Conservation (phyloP, 2,888 invertebrate genomes). For the Pristionchus mayeri region DNA sequence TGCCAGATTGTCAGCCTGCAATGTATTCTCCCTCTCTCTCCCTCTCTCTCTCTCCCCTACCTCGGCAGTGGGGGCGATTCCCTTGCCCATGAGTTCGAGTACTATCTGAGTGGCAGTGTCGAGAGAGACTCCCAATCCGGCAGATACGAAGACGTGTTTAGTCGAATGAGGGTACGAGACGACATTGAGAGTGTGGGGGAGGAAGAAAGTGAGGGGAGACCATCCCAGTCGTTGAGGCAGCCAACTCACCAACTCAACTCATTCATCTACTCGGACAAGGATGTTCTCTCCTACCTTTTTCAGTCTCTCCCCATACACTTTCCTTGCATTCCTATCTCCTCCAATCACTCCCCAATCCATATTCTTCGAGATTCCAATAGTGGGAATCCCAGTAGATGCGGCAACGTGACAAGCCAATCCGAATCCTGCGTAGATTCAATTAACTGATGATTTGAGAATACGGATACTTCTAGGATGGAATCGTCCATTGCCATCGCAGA, state of each 20-base stretch:
- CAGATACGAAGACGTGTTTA: conserved; percentile 76
- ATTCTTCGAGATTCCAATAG: conserved; percentile 79
- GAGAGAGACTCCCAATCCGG: conserved; percentile 76
- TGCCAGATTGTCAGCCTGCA: conserved; percentile 28
- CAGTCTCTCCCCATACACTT: conserved; percentile 13
- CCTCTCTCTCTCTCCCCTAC: neutral
- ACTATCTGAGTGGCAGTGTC: neutral
- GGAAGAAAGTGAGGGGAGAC: conserved; percentile 37
- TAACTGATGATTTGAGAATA: neutral
- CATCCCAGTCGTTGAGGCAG: conserved; percentile 27
- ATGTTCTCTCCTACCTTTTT: conserved; percentile 1
- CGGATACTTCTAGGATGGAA: conserved; percentile 77
- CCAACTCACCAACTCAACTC: neutral
- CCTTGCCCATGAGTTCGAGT: neutral
- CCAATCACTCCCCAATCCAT: conserved; percentile 76
- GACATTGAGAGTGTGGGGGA: conserved; percentile 29
- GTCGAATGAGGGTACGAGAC: conserved; percentile 31
- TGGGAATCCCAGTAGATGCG: conserved; percentile 77
- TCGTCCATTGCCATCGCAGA: conserved; percentile 79
- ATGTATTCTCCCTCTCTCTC: neutral
- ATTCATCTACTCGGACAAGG: neutral
- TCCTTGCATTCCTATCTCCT: conserved; percentile 47
- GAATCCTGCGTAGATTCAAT: conserved; percentile 75
- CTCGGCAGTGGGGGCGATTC: conserved; percentile 16
- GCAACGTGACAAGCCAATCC: conserved; percentile 79